Conservation (phyloP, 2,113 vertebrate species). For the Poeciliopsis occidentalis region DNA sequence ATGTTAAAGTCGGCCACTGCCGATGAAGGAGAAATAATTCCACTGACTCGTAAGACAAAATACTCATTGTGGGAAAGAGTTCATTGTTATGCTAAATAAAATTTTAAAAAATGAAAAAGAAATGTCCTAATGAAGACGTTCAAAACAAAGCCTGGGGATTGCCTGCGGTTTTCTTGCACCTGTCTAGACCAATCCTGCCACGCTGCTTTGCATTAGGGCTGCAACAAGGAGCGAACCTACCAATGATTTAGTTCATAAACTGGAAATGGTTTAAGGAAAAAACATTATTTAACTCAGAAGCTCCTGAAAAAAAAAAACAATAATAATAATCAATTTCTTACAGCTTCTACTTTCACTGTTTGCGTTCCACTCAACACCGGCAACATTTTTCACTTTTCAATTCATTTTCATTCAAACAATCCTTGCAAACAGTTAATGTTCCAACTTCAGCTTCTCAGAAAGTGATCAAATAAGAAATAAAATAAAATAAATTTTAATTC, state of each 20-base stretch:
- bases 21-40: not conserved
- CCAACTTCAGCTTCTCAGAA: not conserved
- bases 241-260: not conserved
- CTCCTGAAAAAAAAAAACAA: too few relatives aligned
- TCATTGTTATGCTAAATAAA: not conserved
- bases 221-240: not conserved
- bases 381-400: not conserved
- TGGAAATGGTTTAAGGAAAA: not conserved
- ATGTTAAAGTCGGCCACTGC: not conserved
- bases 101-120: not conserved
- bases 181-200: not conserved
- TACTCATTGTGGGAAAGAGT: not conserved
- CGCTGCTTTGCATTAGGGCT: not conserved
- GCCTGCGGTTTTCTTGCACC: not conserved
- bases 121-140: not conserved
- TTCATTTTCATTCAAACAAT: not conserved
- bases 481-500: too few relatives aligned
- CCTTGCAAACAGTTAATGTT: too few relatives aligned
- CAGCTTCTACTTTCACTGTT: not conserved
- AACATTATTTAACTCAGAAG: not conserved
- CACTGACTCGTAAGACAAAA: not conserved
- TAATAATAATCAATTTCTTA: not conserved
- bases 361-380: not conserved
- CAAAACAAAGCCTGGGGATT: not conserved
- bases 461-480: too few relatives aligned